A percentile compares a stretch with the other conserved stretches of the same genome.
Evolutionary conservation across 2,797 vertebrate genomes (phyloP).

Genomic region (Hipposideros larvatus): DNA sequence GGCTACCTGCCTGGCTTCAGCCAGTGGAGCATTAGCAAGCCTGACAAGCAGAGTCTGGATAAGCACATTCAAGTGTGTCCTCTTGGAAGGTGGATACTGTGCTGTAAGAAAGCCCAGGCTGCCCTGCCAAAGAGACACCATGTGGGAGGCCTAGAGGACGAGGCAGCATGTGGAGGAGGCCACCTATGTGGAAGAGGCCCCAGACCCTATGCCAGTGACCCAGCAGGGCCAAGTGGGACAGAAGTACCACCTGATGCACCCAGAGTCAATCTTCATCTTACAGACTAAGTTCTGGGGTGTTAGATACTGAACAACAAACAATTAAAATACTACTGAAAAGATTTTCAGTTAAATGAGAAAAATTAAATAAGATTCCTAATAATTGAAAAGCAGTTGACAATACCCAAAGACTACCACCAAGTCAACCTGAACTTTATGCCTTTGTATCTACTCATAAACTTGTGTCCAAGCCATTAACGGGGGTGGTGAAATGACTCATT

Average conservation of each 20-base stretch:
- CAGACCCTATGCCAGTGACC: neutral
- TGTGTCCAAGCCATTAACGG: neutral
- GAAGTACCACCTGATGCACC: neutral
- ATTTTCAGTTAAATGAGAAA: neutral
- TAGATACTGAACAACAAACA: neutral
- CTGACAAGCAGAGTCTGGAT: neutral
- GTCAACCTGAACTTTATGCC: neutral
- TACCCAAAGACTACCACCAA: neutral
- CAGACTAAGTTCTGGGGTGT: neutral
- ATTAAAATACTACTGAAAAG: neutral
- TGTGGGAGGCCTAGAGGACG: accelerated
- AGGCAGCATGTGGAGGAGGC: neutral
- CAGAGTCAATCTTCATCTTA: neutral
- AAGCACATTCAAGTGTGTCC: neutral
- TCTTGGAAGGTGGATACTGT: neutral
- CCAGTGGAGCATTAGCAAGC: neutral
- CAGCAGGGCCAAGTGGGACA: neutral
- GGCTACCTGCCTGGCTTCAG: accelerated
- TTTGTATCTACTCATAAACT: neutral
- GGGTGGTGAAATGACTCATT: neutral
- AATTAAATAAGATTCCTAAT: neutral
- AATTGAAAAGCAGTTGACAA: neutral
- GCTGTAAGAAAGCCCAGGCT: neutral
- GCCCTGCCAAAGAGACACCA: neutral
- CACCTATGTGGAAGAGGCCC: neutral